These are phyloP conservation scores for Artibeus jamaicensis DNA, from an alignment of 2,797 vertebrate species.

Conservation along the genomic window DNA sequence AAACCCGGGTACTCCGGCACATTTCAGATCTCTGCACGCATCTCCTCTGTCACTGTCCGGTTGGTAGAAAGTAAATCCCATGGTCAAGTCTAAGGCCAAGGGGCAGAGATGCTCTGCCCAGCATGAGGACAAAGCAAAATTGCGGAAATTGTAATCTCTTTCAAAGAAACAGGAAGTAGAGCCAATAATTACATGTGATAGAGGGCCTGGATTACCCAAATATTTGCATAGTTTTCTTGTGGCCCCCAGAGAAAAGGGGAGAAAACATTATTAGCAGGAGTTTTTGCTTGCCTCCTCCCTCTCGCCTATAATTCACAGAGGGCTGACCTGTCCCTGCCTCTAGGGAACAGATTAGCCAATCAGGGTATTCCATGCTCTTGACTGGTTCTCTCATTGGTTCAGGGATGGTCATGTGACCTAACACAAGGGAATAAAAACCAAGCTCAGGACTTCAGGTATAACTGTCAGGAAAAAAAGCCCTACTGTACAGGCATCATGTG, in stretches of 20 bases:
- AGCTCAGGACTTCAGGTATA: neutral
- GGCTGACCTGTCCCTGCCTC: too few relatives aligned
- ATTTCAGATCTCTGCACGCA: neutral
- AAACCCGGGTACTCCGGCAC: neutral
- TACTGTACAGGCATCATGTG: accelerated
- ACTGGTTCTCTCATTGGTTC: neutral
- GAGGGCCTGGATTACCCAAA: neutral
- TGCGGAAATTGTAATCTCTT: neutral
- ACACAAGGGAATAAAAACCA: neutral
- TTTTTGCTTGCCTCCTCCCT: neutral
- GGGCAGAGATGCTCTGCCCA: neutral
- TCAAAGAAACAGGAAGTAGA: neutral
- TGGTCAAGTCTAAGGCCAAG: neutral
- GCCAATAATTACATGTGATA: neutral
- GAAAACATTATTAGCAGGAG: neutral
- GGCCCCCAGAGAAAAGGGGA: neutral
- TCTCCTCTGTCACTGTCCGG: neutral
- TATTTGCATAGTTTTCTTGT: neutral
- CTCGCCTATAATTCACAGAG: neutral
- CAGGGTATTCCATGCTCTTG: neutral
- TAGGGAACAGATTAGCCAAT: neutral
- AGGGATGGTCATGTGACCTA: neutral
- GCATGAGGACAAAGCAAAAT: neutral
- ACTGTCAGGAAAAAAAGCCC: neutral
- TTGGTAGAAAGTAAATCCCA: neutral